Base-by-base conservation (phyloP, 1,140 invertebrate species). In the Mylabris phalerata region DNA sequence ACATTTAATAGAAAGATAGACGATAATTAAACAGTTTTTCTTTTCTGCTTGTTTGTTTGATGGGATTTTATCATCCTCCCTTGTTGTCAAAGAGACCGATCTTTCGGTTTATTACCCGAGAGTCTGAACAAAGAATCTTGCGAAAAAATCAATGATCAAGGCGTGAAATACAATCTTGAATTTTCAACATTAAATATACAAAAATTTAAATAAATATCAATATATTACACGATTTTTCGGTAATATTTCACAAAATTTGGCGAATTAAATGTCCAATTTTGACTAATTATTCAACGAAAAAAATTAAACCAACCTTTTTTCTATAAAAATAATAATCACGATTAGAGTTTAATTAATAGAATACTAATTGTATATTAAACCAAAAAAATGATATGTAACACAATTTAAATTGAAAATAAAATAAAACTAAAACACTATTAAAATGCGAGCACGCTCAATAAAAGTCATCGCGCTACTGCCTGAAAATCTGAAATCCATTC, bases 401-500 rank as follows among this genome's bases (percentile, higher is more conserved):
- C 32, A 32, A 32, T 32, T 19, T 19, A 19, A 32, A 7, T 32
- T 32, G 32, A 3, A 5, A 5, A 32, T 5, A 32, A 19, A 32
- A 32, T 5, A 32, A 32, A 32, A 32, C 32, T 48, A 57, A 24
- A 57, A 50, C 56, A 57, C 56, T 57, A 41, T 38, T 13, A 50
- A 42, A 38, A 48, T 11, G 32, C 48, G 48, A 45, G 41, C 50
- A 40, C 48, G 38, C 27, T 25, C 41, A 45, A 49, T 48, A 19
- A 42, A 39, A 48, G 46, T 48, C 56, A 57, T 57, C 48, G 48
- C 56, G 56, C 56, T 57, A 57, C 56, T 57, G 42, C 42, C 25
- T 26, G 10, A 41, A 54, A 54, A 57, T 11, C 48, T 46, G 48
- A 57, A 57, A 57, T 50, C 56, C 48, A 57, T 57, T 57, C 41